Base-by-base conservation (phyloP, 2,113 vertebrate genomes). In the Copsychus sechellarum region DNA sequence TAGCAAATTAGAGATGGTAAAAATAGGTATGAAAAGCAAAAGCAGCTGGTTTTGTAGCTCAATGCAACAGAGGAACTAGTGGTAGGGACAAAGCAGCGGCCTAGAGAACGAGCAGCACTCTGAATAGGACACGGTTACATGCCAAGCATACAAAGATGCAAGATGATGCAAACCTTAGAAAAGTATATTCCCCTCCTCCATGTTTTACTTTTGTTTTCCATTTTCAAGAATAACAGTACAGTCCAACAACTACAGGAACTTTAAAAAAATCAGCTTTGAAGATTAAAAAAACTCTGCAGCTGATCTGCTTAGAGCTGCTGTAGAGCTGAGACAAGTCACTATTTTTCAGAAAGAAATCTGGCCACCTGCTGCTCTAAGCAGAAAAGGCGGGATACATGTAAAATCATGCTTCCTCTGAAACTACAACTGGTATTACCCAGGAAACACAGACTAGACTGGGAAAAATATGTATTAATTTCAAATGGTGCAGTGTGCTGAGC, bases 1-100 rank as follows among this genome's bases (percentile, higher is more conserved):
- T 88, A 94, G 92, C 90, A 97, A 96, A 97, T 94, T 81, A 95
- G 82, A 95, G 92, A 93, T 88, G 82, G 94, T 92, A 95, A 96
- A 96, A 96, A 95, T 97, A 97, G 91, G 94, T 96, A 96, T 90
- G 92, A 95, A 96, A 96, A 96, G 94, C 80, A 94, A 96, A 94
- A 95, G 88, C 91, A 95, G 96, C 76, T 95, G 96, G 88, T 90
- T 96, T 94, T 83, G 69, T 36, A 93, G 84, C 61, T 94, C 83
- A 88, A 2, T 88, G 80, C 94, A 86, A 80, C 66, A 95, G 90
- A 94, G 80, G 83, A 96, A 94, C 95, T 87, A 91, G 65, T 23
- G 38, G 84, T 7, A 54, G 61, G 43, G 89, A 92, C 90, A 95
- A 93, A 92, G 94, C 79, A 81, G 82, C 86, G 77, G 82, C n/a